phyloP scores from a whole-genome alignment of 2,888 invertebrate genomes.

The Coremacera marginata region DNA sequence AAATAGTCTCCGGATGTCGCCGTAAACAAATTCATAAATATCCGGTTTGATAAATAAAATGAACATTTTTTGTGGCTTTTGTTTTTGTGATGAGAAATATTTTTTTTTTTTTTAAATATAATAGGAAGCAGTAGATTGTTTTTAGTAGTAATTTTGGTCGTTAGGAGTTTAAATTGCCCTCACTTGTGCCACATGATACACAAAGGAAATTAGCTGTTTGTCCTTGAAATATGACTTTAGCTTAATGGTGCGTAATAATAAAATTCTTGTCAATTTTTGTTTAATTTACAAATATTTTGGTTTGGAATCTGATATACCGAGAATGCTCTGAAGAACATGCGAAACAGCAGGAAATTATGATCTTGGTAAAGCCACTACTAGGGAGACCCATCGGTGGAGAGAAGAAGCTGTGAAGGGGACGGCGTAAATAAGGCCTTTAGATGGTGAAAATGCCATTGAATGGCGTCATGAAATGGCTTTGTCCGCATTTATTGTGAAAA shows the following conservation, averaged over 20 bases:
- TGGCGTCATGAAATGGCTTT: too few relatives aligned
- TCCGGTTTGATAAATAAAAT: constrained; percentile 14
- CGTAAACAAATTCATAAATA: constrained; percentile 42
- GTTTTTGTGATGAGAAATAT: neutral
- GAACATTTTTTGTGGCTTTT: constrained; percentile 1
- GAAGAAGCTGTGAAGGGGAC: too few relatives aligned
- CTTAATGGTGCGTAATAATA: constrained; percentile 28
- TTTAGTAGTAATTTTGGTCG: too few relatives aligned
- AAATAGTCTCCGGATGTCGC: constrained; percentile 16
- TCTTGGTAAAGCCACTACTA: too few relatives aligned
- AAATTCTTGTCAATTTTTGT: neutral
- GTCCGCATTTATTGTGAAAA: too few relatives aligned
- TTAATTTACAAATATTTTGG: too few relatives aligned
- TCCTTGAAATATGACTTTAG: constrained; percentile 18
- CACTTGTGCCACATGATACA: constrained; percentile 33
- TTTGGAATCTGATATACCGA: too few relatives aligned
- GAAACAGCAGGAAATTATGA: too few relatives aligned
- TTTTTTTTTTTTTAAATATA: neutral
- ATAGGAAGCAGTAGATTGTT: neutral
- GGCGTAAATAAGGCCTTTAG: too few relatives aligned
- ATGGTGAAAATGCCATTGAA: too few relatives aligned
- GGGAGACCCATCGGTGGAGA: too few relatives aligned
- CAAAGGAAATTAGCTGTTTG: constrained; percentile 11
- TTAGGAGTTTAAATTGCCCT: constrained; percentile 25
- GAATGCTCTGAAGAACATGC: too few relatives aligned